These are phyloP conservation scores for Alethe castanea DNA, from an alignment of 2,113 vertebrate genomes.

Conservation along the genomic window DNA sequence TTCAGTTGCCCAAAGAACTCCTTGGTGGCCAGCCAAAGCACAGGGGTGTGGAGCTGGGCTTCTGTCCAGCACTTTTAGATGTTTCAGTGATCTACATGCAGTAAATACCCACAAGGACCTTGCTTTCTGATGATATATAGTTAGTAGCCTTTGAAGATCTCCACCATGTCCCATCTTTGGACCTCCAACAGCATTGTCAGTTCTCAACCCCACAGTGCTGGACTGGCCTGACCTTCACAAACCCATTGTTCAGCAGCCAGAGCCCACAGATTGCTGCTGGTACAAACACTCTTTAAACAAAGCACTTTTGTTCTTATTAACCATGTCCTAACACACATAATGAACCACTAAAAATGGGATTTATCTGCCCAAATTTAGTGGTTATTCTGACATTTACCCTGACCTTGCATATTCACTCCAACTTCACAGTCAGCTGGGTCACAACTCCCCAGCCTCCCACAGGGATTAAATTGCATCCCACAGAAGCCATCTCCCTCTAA, in stretches of 20 bases:
- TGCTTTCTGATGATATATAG: not conserved
- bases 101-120: not conserved
- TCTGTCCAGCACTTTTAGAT: not conserved
- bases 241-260: constrained; percentile 4
- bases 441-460: not conserved
- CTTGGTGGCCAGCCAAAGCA: constrained; percentile 17
- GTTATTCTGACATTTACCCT: not conserved
- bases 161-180: not conserved
- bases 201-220: not conserved
- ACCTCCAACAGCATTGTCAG: not conserved
- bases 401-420: not conserved
- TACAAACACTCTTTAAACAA: not conserved
- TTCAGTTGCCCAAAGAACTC: not conserved
- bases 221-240: constrained; percentile 5
- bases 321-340: not conserved
- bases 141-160: not conserved
- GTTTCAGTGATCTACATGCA: not conserved
- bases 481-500: not conserved
- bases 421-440: not conserved
- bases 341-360: not conserved
- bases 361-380: not conserved
- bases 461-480: not conserved
- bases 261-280: not conserved
- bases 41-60: not conserved
- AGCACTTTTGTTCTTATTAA: not conserved